A percentile compares a stretch with the other conserved stretches of the same genome.
These are phyloP conservation scores for Perognathus longimembris DNA, from an alignment of 2,113 vertebrate genomes.

Conservation along the genomic window DNA sequence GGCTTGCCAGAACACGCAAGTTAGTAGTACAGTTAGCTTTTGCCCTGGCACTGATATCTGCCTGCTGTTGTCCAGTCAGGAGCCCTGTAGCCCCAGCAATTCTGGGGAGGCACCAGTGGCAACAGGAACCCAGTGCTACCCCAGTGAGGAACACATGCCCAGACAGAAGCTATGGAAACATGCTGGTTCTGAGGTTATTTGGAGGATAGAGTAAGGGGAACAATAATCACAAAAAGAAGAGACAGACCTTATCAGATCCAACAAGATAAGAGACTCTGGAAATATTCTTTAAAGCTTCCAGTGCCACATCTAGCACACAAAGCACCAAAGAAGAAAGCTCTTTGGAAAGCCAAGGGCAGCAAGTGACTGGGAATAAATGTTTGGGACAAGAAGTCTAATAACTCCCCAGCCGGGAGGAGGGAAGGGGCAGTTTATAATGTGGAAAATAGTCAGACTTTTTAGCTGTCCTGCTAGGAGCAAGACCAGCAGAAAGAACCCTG, in stretches of 20 bases:
- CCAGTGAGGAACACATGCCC: neutral
- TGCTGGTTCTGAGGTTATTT: neutral
- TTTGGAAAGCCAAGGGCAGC: neutral
- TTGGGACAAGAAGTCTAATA: neutral
- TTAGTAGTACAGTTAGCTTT: neutral
- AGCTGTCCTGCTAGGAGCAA: neutral
- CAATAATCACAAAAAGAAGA: neutral
- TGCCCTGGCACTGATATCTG: neutral
- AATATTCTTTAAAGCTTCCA: conserved; percentile 23
- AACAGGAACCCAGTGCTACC: neutral
- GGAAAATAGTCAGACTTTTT: neutral
- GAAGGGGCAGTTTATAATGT: neutral
- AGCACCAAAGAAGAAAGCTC: neutral
- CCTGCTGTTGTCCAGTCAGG: neutral
- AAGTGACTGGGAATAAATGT: neutral
- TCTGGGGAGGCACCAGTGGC: neutral
- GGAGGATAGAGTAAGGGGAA: too few species aligned
- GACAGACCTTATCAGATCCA: neutral
- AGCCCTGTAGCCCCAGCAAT: neutral
- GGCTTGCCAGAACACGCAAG: neutral
- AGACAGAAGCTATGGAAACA: neutral
- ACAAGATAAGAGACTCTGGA: neutral
- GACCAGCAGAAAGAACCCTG: neutral
- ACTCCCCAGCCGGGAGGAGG: neutral
- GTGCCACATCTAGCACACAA: neutral